phyloP scores from a whole-genome alignment of 2,888 invertebrate genomes.

The Cantharis lateralis region DNA sequence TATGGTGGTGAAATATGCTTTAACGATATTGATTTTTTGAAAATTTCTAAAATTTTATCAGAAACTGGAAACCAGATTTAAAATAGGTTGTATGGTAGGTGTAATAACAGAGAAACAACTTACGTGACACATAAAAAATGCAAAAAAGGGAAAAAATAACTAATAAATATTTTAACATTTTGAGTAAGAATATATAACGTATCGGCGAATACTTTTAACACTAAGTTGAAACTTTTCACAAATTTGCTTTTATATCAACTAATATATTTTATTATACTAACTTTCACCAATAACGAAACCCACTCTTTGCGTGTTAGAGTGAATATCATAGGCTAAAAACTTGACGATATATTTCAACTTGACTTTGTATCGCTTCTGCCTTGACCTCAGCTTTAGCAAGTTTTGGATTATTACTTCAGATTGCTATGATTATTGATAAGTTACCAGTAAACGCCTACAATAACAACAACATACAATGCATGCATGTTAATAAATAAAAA shows the following conservation, averaged over 20 bases:
- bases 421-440: not conserved
- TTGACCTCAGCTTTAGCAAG: not conserved
- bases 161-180: conserved; percentile 15
- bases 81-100: not conserved
- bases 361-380: not conserved
- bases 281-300: not conserved
- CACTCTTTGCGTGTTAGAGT: not conserved
- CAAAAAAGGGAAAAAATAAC: not conserved
- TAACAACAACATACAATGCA: not conserved
- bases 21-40: not conserved
- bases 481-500: not conserved
- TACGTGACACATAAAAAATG: conserved; percentile 4
- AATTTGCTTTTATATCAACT: conserved; percentile 19
- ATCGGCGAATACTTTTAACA: not conserved
- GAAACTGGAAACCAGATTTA: not conserved
- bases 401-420: not conserved
- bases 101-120: conserved; percentile 1
- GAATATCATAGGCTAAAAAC: not conserved
- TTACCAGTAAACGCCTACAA: not conserved
- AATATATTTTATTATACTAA: not conserved
- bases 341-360: not conserved
- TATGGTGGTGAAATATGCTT: not conserved
- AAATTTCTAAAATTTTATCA: not conserved
- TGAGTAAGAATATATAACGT: not conserved
- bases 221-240: not conserved